These are phyloP conservation scores for Chelonus insularis DNA, from an alignment of 1,140 invertebrate species.

Conservation along the genomic window DNA sequence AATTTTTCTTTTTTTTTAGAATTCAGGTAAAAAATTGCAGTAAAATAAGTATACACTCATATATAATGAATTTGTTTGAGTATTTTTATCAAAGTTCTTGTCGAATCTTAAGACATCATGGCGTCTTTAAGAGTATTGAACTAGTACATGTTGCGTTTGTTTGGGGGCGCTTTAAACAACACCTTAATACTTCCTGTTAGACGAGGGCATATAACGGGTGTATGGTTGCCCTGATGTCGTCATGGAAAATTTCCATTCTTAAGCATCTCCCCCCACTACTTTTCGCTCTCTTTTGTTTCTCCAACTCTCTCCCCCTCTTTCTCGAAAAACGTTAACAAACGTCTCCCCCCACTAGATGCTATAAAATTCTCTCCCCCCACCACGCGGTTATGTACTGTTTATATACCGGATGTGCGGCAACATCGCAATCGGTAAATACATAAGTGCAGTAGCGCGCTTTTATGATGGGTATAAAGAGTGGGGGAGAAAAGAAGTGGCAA, in stretches of 20 bases:
- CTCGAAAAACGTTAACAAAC: conserved; percentile 10
- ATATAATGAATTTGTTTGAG: too few species aligned
- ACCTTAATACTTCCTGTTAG: background rate
- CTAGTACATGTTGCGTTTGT: background rate
- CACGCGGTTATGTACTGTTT: conserved; percentile 12
- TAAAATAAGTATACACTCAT: too few species aligned
- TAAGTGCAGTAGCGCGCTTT: conserved; percentile 33
- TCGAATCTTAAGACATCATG: too few species aligned
- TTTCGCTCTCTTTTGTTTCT: conserved; percentile 9
- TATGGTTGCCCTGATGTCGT: conserved; percentile 34
- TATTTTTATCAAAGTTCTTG: too few species aligned
- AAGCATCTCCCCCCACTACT: conserved; percentile 19
- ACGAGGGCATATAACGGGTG: conserved; percentile 35
- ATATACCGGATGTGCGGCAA: conserved; percentile 54
- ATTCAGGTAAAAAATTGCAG: too few species aligned
- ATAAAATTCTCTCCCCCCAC: conserved; percentile 41
- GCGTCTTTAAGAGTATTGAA: too few species aligned
- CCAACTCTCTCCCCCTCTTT: conserved; percentile 22
- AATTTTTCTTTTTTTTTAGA: too few species aligned
- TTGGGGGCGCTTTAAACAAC: background rate
- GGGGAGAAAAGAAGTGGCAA: conserved; percentile 50
- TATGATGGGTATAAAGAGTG: background rate
- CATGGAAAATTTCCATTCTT: conserved; percentile 56
- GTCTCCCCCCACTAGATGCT: conserved; percentile 21
- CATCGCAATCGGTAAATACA: conserved; percentile 57